These are phyloP conservation scores for Aythya baeri DNA, from an alignment of 2,113 vertebrate genomes.

Conservation along the genomic window DNA sequence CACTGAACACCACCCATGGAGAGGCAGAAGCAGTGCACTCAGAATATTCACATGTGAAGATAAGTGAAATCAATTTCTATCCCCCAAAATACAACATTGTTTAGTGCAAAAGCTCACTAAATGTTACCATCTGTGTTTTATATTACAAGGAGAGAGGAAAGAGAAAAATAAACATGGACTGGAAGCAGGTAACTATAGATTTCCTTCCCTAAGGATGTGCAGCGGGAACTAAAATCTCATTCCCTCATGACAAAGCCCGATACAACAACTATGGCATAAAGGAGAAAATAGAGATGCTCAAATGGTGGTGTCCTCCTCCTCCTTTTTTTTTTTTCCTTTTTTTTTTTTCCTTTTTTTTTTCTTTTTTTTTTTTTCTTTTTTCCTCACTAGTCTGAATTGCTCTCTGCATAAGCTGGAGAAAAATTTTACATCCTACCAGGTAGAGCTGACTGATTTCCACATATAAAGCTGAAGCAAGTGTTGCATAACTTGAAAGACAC, in stretches of 20 bases:
- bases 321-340: too few species aligned
- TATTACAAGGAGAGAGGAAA: neutral
- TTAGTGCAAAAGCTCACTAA: slow-evolving; percentile 11
- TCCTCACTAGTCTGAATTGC: neutral
- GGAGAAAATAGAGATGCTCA: neutral
- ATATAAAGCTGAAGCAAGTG: neutral
- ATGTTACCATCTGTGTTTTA: neutral
- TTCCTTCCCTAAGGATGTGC: neutral
- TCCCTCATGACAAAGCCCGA: neutral
- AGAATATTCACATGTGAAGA: neutral
- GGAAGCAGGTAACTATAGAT: neutral
- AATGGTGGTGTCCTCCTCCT: neutral
- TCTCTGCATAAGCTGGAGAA: neutral
- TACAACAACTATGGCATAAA: neutral
- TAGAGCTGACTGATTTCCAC: neutral
- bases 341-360: neutral
- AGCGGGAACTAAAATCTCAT: neutral
- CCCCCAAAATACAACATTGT: neutral
- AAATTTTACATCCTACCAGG: neutral
- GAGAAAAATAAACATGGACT: neutral
- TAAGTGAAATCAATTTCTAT: slow-evolving; percentile 1
- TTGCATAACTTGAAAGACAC: neutral
- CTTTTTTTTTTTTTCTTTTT: neutral
- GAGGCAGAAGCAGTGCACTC: neutral
- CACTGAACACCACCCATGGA: neutral